These are phyloP conservation scores for Lytechinus pictus DNA, from an alignment of 35 echinoderm and acorn worm species.

Conservation along the genomic window DNA sequence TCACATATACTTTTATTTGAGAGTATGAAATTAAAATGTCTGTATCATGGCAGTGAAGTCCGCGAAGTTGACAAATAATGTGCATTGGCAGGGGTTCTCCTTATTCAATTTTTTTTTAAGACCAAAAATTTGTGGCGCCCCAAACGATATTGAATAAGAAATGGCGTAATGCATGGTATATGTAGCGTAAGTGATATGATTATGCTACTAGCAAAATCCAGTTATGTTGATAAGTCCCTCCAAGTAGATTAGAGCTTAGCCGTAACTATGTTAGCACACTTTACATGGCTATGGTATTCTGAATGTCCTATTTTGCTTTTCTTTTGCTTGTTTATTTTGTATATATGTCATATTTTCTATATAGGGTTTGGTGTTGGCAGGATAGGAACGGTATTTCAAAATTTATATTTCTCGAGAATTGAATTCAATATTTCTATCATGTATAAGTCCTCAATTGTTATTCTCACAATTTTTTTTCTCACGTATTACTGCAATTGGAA, in stretches of 20 bases:
- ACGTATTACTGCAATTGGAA: too few relatives aligned
- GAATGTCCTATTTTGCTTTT: not conserved
- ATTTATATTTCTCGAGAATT: too few relatives aligned
- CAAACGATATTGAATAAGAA: not conserved
- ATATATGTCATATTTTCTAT: not conserved
- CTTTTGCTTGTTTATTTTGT: not conserved
- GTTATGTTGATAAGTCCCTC: not conserved
- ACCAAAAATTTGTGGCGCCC: not conserved
- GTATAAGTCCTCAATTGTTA: too few relatives aligned
- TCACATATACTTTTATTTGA: too few relatives aligned
- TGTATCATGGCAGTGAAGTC: too few relatives aligned
- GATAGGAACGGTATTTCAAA: not conserved
- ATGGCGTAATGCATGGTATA: not conserved
- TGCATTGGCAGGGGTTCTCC: not conserved
- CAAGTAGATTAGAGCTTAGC: not conserved
- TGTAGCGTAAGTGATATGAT: not conserved
- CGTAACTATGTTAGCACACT: conserved; percentile 12
- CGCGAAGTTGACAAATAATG: too few relatives aligned
- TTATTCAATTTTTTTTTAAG: not conserved
- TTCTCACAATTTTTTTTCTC: too few relatives aligned
- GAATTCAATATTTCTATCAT: too few relatives aligned
- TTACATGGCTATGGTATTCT: not conserved
- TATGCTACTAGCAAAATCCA: not conserved
- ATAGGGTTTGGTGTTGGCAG: not conserved
- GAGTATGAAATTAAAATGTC: too few relatives aligned